Conservation (phyloP, 2,888 invertebrate species). For the Cheilosia grossa region DNA sequence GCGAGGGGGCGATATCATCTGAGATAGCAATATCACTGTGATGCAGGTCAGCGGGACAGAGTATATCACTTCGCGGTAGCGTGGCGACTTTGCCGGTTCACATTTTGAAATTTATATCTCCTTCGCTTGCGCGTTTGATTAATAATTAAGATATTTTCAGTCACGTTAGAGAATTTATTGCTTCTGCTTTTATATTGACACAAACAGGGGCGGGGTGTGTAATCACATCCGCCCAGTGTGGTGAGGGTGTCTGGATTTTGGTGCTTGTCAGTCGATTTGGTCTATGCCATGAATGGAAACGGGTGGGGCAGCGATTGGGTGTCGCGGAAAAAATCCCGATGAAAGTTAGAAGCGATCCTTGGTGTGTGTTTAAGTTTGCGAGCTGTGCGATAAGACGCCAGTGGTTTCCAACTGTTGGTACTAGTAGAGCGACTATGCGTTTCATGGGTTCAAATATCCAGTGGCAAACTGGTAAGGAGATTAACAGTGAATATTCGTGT, state of each 20-base stretch:
- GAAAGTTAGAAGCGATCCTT: too few relatives aligned
- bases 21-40: constrained; percentile 8
- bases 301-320: neutral
- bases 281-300: constrained; percentile 11
- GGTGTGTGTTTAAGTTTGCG: too few relatives aligned
- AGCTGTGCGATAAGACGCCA: too few relatives aligned
- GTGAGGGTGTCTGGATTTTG: neutral
- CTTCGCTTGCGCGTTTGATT: neutral
- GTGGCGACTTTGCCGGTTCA: neutral
- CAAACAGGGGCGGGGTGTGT: constrained; percentile 25
- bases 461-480: too few relatives aligned
- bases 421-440: too few relatives aligned
- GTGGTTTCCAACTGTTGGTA: too few relatives aligned
- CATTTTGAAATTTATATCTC: neutral
- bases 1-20: neutral
- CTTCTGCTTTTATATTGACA: neutral
- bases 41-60: constrained; percentile 3
- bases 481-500: neutral
- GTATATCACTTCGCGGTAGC: constrained; percentile 6
- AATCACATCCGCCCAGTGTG: constrained; percentile 30
- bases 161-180: constrained; percentile 18
- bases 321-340: too few relatives aligned
- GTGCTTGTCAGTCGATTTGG: constrained; percentile 14
- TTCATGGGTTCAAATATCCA: too few relatives aligned
- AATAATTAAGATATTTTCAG: constrained; percentile 31